Evolutionary conservation across 1,140 invertebrate genomes (phyloP).

Genomic region (Chrysoperla carnea): DNA sequence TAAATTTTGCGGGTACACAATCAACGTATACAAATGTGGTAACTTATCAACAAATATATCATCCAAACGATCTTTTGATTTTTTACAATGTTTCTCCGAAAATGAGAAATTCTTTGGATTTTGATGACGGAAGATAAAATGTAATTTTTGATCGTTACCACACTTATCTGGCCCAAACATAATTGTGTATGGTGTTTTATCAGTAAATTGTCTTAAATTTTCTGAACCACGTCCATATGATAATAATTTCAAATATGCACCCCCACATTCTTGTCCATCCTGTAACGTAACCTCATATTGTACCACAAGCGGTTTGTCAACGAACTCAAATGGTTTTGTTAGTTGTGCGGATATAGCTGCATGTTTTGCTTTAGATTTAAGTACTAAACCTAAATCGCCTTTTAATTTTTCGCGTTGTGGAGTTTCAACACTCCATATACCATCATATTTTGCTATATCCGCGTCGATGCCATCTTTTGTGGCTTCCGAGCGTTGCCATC

Average conservation of each 20-base stretch:
- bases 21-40: slow-evolving; percentile 86
- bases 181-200: slow-evolving; percentile 93
- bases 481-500: slow-evolving; percentile 78
- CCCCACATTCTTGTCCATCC: slow-evolving; percentile 97
- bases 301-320: slow-evolving; percentile 72
- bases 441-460: slow-evolving; percentile 89
- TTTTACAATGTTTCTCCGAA: slow-evolving; percentile 84
- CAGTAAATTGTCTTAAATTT: slow-evolving; percentile 72
- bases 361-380: slow-evolving; percentile 92
- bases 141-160: slow-evolving; percentile 88
- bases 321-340: slow-evolving; percentile 69
- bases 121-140: slow-evolving; percentile 94
- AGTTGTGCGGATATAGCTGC: slow-evolving; percentile 81
- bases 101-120: slow-evolving; percentile 83
- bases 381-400: slow-evolving; percentile 74
- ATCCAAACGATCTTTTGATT: slow-evolving; percentile 68
- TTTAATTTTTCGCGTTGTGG: slow-evolving; percentile 55
- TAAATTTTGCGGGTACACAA: slow-evolving; percentile 76
- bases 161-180: slow-evolving; percentile 99
- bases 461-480: slow-evolving; percentile 89
- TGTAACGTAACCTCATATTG: slow-evolving; percentile 86
- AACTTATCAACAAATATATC: slow-evolving; percentile 88
- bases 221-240: slow-evolving; percentile 42
- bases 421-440: slow-evolving; percentile 61
- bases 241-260: slow-evolving; percentile 91